phyloP scores from a whole-genome alignment of 2,797 vertebrate genomes.

The Xiphophorus birchmanni region DNA sequence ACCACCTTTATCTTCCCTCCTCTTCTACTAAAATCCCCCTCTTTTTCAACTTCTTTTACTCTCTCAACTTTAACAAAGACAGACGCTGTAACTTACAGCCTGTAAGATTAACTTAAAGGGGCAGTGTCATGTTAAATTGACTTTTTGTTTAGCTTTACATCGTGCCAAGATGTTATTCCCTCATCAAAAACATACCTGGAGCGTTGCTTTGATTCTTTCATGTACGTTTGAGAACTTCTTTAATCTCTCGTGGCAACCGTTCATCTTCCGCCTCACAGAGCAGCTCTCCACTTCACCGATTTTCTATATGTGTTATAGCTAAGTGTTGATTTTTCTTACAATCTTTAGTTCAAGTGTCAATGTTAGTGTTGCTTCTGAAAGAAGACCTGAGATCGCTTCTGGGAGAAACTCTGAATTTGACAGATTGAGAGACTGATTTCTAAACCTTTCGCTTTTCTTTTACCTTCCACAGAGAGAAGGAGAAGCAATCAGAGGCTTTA shows the following conservation, averaged over 20 bases:
- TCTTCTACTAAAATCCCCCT: background rate
- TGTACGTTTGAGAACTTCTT: too few species aligned
- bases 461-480: conserved; percentile 8
- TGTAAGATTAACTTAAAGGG: background rate
- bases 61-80: background rate
- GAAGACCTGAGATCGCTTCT: background rate
- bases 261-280: too few species aligned
- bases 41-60: background rate
- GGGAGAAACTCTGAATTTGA: background rate
- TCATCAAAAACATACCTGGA: too few species aligned
- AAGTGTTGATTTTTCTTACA: background rate
- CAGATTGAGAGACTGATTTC: background rate
- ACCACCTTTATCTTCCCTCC: background rate
- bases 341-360: background rate
- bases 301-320: background rate
- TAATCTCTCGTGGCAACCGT: too few species aligned
- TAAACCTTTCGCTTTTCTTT: conserved; percentile 7
- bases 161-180: too few species aligned
- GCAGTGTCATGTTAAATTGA: too few species aligned
- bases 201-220: too few species aligned
- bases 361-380: background rate
- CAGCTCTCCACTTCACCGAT: too few species aligned
- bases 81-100: background rate
- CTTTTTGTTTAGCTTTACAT: too few species aligned
- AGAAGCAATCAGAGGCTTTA: conserved; percentile 14